Evolutionary conservation across 2,113 vertebrate genomes (phyloP).

Genomic region (Amazona vittata): DNA sequence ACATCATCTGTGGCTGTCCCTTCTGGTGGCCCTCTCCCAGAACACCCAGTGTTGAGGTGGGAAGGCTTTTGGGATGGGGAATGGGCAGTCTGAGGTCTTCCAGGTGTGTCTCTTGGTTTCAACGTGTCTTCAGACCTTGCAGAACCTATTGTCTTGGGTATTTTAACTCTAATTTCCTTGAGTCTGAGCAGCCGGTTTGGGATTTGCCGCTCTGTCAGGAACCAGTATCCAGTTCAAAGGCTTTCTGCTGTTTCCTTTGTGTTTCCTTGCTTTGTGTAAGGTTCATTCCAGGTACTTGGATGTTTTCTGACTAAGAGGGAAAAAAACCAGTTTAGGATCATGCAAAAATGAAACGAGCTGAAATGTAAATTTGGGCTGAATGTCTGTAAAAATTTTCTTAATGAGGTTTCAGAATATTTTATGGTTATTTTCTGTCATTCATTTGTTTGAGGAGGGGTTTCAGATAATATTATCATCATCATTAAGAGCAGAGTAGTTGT

Average conservation of each 20-base stretch:
- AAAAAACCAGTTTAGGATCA: background rate
- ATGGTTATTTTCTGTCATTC: background rate
- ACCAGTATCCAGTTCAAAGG: background rate
- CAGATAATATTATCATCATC: background rate
- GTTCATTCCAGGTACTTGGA: background rate
- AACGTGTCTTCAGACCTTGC: background rate
- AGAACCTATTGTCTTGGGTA: fast-evolving
- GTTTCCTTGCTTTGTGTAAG: background rate
- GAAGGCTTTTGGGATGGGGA: background rate
- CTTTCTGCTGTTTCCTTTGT: background rate
- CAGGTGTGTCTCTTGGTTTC: background rate
- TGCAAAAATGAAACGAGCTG: background rate
- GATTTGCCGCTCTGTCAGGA: fast-evolving
- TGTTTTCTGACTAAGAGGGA: background rate
- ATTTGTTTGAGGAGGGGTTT: background rate
- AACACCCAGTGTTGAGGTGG: fast-evolving
- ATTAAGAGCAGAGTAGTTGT: background rate
- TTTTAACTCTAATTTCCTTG: background rate
- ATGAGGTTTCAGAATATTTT: background rate
- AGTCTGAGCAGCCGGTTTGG: background rate
- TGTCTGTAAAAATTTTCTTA: background rate
- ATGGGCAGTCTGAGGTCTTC: background rate
- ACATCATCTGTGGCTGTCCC: background rate
- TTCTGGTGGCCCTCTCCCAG: background rate
- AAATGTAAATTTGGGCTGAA: background rate